Evolutionary conservation across 2,113 vertebrate species (phyloP), one percentile per base, ranked within the genome.

Genomic region (Excalfactoria chinensis): DNA sequence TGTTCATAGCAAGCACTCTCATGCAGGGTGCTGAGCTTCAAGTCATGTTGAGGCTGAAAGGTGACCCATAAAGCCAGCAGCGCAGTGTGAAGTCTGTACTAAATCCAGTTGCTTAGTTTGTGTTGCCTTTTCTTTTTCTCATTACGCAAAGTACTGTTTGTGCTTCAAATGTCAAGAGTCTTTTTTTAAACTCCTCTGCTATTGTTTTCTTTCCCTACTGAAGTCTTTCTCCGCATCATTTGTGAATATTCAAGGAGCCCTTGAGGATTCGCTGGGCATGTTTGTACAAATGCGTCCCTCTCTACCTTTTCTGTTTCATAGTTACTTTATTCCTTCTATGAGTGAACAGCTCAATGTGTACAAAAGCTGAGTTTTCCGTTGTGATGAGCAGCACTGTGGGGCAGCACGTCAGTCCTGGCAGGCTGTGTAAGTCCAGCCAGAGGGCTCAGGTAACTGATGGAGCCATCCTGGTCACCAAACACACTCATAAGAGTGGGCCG

Each of bases 171-270:
- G 30, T 44, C 82, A 93, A 83, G 9, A 46, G 78, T 89, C 75
- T 70, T 82, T 78, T 93, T 70, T 79, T 51, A 76, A 93, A 73
- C 68, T 69, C 40, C 70, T 37, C 44, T 70, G 9, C 67, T 81
- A 23, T 43, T 84, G 53, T 92, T 95, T 95, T 94, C 69, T 81
- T 93, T 68, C 78, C 89, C 74, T 1, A 4, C 35, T 34, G 59
- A 91, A 90, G 77, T 58, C 81, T 69, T 95, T 28, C 59, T 91
- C 41, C 2, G 0, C 43, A 7, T 9, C 35, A 44, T 13, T 76
- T 26, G 64, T 21, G 49, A 30, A 68, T 21, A 49, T 66, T 72
- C 67, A 43, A 69, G 55, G 43, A 87, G 35, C 59, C 30, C 67
- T 76, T 59, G 71, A 89, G 87, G 48, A 69, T 89, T 79, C 72